phyloP scores from a whole-genome alignment of 92 coral and sea anemone species.

The Chrysogorgia sp. region DNA sequence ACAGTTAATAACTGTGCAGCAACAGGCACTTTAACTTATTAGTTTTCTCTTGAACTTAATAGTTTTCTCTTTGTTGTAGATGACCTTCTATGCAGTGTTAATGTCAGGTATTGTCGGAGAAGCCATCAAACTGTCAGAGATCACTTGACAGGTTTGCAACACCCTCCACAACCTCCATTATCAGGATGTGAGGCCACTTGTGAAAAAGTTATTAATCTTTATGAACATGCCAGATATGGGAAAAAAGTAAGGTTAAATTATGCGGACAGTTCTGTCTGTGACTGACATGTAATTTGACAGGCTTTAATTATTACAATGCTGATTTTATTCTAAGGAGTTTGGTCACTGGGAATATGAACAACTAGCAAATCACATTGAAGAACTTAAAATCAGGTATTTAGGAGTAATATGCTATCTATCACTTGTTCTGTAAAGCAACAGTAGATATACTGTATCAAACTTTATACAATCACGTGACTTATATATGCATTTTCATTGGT shows the following conservation, averaged over 20 bases:
- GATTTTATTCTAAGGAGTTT: conserved; percentile 70
- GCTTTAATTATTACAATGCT: neutral
- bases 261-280: neutral
- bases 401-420: neutral
- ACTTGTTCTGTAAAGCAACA: neutral
- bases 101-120: conserved; percentile 78
- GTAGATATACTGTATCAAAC: neutral
- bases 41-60: neutral
- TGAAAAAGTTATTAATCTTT: conserved; percentile 80
- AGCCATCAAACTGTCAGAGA: conserved; percentile 90
- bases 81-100: conserved; percentile 84
- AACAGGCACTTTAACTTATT: too few relatives aligned
- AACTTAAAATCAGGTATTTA: conserved; percentile 81
- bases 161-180: conserved; percentile 71
- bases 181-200: conserved; percentile 88
- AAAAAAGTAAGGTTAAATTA: conserved; percentile 64
- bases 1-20: neutral
- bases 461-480: too few relatives aligned
- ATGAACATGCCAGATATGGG: conserved; percentile 95
- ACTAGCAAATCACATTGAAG: conserved; percentile 88
- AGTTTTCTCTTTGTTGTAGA: conserved; percentile 43
- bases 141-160: conserved; percentile 78
- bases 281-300: neutral
- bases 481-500: too few relatives aligned
- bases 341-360: conserved; percentile 84